phyloP scores from a whole-genome alignment of 2,797 vertebrate species.

The Harpagifer antarcticus region DNA sequence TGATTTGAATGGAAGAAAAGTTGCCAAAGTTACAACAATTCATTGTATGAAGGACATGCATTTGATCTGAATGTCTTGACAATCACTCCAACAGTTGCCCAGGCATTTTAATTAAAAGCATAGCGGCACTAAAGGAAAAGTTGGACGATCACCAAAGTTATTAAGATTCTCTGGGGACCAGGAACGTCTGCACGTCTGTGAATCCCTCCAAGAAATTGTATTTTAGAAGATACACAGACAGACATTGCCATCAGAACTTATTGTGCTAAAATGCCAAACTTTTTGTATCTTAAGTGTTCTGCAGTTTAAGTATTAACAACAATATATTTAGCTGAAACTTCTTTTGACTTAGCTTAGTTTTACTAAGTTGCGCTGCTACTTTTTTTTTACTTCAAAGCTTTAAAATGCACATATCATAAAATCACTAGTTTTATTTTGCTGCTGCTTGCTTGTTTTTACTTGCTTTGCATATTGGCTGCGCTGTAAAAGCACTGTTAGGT shows the following conservation, averaged over 20 bases:
- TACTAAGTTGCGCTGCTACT: background rate
- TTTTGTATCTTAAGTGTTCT: background rate
- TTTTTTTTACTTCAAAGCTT: background rate
- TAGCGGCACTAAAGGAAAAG: background rate
- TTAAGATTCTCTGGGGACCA: too few species aligned
- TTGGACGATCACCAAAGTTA: too few species aligned
- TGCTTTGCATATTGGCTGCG: constrained; percentile 52
- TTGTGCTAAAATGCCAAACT: background rate
- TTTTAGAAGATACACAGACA: background rate
- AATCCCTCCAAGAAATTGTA: background rate
- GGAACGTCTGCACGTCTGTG: too few species aligned
- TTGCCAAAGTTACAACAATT: background rate
- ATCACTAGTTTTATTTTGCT: constrained; percentile 18
- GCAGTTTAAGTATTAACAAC: background rate
- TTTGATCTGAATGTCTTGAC: background rate
- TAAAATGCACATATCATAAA: constrained; percentile 6
- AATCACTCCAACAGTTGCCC: background rate
- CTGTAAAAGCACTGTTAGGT: constrained; percentile 47
- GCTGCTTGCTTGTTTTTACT: constrained; percentile 23
- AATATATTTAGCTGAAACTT: background rate
- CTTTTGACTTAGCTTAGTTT: background rate
- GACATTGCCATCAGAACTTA: background rate
- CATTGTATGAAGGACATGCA: background rate
- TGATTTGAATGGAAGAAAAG: background rate
- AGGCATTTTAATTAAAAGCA: background rate